Conservation (phyloP, 2,888 invertebrate genomes). For the Aromia moschata region DNA sequence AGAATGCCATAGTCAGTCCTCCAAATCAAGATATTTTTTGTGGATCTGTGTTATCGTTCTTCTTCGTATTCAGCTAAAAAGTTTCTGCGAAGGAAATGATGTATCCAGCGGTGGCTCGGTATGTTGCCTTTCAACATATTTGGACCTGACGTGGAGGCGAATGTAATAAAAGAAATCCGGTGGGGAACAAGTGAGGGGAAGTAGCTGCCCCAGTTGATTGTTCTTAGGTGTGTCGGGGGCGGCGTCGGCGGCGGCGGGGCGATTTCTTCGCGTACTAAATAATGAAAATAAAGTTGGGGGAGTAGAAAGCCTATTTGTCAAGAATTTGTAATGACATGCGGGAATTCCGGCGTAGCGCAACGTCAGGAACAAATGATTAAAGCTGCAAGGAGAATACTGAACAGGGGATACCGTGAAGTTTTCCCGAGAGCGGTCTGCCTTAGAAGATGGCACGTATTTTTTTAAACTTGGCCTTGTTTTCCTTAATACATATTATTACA, state of each 20-base stretch:
- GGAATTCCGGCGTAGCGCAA: conserved; percentile 20
- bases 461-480: too few species aligned
- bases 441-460: too few species aligned
- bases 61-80: conserved; percentile 20
- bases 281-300: conserved; percentile 54
- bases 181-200: conserved; percentile 48
- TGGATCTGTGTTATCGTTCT: too few species aligned
- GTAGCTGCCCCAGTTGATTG: conserved; percentile 30
- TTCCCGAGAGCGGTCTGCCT: too few species aligned
- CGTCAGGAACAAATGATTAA: conserved; percentile 35
- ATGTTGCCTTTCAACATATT: conserved; percentile 58
- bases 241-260: conserved; percentile 41
- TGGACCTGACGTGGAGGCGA: conserved; percentile 59
- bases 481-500: too few species aligned
- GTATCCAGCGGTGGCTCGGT: conserved; percentile 54
- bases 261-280: conserved; percentile 49
- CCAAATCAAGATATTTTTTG: too few species aligned
- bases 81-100: conserved; percentile 39
- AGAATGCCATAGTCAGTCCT: too few species aligned
- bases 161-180: conserved; percentile 59
- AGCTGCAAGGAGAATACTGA: conserved; percentile 33
- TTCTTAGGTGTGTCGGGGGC: conserved; percentile 40
- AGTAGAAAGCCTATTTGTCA: conserved; percentile 51
- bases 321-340: conserved; percentile 49
- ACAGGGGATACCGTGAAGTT: conserved; percentile 32